phyloP scores from a whole-genome alignment of 1,140 invertebrate genomes.

The Heliconius hermathena region DNA sequence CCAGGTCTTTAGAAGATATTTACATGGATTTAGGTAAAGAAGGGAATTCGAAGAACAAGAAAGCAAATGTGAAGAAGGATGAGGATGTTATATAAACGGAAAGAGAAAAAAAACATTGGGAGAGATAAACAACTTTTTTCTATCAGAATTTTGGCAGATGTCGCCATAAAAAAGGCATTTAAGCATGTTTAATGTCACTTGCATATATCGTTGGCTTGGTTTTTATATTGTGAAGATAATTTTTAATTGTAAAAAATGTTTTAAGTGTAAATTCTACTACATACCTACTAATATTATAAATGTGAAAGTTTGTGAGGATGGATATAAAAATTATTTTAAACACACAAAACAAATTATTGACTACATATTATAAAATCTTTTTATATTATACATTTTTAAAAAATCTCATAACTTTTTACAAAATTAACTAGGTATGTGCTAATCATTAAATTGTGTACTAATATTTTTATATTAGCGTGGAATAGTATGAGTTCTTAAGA shows the following conservation, averaged over 20 bases:
- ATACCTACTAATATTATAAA: too few relatives aligned
- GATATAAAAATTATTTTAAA: too few relatives aligned
- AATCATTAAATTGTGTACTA: too few relatives aligned
- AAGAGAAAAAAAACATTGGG: background rate
- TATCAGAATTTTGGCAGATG: background rate
- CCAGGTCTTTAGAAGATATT: constrained; percentile 59
- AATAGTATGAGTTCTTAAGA: too few relatives aligned
- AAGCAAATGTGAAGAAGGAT: background rate
- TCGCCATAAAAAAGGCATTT: background rate
- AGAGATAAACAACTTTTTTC: too few relatives aligned
- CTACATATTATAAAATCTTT: too few relatives aligned
- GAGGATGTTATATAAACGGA: background rate
- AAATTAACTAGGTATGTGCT: too few relatives aligned
- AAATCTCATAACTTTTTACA: too few relatives aligned
- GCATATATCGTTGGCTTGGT: background rate
- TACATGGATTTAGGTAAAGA: constrained; percentile 49
- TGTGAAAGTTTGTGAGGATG: too few relatives aligned
- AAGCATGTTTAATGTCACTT: background rate
- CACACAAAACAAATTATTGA: too few relatives aligned
- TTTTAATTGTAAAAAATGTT: background rate
- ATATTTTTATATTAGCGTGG: too few relatives aligned
- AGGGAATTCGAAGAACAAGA: background rate
- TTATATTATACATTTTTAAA: too few relatives aligned
- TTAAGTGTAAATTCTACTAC: background rate
- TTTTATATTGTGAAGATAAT: background rate